Conservation (phyloP, 2,888 invertebrate species). For the Heteromurus nitidus region DNA sequence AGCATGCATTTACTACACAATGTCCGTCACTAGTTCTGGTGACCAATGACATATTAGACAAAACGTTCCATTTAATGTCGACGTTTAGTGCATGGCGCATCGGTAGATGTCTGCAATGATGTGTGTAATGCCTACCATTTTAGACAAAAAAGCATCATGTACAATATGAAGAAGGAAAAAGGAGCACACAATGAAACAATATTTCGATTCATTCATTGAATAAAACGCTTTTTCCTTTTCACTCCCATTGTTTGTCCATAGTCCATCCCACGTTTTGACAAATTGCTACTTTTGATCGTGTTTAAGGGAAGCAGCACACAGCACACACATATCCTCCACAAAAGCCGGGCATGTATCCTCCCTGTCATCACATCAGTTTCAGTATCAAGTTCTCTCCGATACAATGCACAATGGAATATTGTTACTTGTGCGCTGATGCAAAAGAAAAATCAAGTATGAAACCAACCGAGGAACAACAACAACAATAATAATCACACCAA, state of each 20-base stretch:
- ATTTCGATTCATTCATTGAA: neutral
- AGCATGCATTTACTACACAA: neutral
- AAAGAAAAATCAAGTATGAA: slow-evolving; percentile 58
- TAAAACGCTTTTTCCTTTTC: slow-evolving; percentile 1
- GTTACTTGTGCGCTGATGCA: slow-evolving; percentile 34
- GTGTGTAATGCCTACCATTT: too few species aligned
- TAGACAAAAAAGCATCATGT: too few species aligned
- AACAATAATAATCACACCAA: slow-evolving; percentile 53
- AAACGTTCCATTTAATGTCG: too few species aligned
- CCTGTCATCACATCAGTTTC: slow-evolving; percentile 2
- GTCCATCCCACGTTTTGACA: slow-evolving; percentile 53
- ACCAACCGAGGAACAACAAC: slow-evolving; percentile 56
- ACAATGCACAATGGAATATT: slow-evolving; percentile 2
- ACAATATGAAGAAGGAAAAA: too few species aligned
- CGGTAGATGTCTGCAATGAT: too few species aligned
- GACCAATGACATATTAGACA: neutral
- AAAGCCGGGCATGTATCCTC: slow-evolving; percentile 5
- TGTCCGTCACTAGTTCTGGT: neutral
- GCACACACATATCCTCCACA: neutral
- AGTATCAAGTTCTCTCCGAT: neutral
- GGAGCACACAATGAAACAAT: too few species aligned
- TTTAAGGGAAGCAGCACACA: too few species aligned
- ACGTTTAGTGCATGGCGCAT: too few species aligned
- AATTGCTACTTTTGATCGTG: slow-evolving; percentile 54
- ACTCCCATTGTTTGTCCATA: slow-evolving; percentile 29